phyloP scores from a whole-genome alignment of 2,113 vertebrate species.

The Pteropus alecto region DNA sequence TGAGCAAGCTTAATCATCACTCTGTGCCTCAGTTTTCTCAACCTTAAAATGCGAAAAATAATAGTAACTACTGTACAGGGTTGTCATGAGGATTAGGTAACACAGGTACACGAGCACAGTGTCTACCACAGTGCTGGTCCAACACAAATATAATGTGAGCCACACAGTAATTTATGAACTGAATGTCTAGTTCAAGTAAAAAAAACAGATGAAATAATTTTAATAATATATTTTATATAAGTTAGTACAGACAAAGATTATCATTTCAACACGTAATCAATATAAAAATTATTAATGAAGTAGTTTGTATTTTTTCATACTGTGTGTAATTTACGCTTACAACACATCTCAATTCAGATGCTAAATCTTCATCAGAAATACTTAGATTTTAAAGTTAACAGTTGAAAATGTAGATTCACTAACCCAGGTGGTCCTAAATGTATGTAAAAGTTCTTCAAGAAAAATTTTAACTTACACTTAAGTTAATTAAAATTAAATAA shows the following conservation, averaged over 20 bases:
- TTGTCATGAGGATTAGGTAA: not conserved
- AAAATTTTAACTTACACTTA: constrained; percentile 7
- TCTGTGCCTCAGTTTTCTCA: constrained; percentile 1
- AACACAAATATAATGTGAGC: not conserved
- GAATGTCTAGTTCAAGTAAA: not conserved
- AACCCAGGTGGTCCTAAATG: constrained; percentile 12
- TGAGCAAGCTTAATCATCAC: not conserved
- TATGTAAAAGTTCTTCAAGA: not conserved
- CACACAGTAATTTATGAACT: not conserved
- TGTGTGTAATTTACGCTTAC: not conserved
- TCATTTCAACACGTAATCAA: not conserved
- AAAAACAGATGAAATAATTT: constrained; percentile 10
- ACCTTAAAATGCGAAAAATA: not conserved
- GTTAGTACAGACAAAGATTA: not conserved
- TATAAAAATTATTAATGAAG: constrained; percentile 13
- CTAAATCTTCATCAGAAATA: constrained; percentile 38
- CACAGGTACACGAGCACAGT: not conserved
- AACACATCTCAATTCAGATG: not conserved
- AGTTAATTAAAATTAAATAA: not conserved
- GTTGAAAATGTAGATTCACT: constrained; percentile 32
- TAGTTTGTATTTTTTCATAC: not conserved
- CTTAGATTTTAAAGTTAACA: constrained; percentile 13
- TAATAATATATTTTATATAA: not conserved
- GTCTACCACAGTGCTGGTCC: not conserved
- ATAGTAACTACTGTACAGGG: not conserved